Evolutionary conservation across 2,113 vertebrate species (phyloP).

Genomic region (Sclerurus mexicanus): DNA sequence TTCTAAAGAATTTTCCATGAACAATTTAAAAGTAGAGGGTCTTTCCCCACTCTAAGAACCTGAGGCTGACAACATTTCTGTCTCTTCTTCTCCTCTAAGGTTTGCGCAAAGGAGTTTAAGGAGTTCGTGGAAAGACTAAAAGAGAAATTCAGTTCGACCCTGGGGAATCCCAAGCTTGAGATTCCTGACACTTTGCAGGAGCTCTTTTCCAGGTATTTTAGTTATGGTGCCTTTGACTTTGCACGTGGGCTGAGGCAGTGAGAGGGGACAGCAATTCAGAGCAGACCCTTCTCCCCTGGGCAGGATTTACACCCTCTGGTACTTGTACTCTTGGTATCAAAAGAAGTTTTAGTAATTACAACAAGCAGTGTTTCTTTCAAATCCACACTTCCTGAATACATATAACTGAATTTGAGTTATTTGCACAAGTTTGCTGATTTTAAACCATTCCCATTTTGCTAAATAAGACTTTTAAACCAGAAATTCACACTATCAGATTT

Average conservation of each 20-base stretch:
- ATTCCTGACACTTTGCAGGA: constrained; percentile 87
- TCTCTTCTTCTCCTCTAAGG: constrained; percentile 65
- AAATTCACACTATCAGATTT: not conserved
- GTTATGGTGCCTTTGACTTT: not conserved
- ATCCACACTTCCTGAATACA: not conserved
- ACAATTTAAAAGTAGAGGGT: not conserved
- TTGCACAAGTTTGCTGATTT: not conserved
- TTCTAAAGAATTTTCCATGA: not conserved
- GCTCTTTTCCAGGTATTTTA: constrained; percentile 83
- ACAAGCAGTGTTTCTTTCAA: not conserved
- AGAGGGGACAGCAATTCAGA: not conserved
- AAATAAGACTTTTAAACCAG: not conserved
- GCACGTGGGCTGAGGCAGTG: not conserved
- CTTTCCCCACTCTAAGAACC: not conserved
- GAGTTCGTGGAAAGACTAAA: constrained; percentile 87
- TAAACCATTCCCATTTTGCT: not conserved
- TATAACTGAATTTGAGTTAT: not conserved
- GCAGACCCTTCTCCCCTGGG: not conserved
- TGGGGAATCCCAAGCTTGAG: constrained; percentile 66
- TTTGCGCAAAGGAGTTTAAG: constrained; percentile 85
- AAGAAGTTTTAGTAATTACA: not conserved
- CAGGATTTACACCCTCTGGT: not conserved
- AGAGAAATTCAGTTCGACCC: constrained; percentile 86
- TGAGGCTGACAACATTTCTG: not conserved
- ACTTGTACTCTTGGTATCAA: not conserved